Evolutionary conservation across 2,797 vertebrate species (phyloP), one percentile per base, ranked within the genome.

Genomic region (Thaleichthys pacificus): DNA sequence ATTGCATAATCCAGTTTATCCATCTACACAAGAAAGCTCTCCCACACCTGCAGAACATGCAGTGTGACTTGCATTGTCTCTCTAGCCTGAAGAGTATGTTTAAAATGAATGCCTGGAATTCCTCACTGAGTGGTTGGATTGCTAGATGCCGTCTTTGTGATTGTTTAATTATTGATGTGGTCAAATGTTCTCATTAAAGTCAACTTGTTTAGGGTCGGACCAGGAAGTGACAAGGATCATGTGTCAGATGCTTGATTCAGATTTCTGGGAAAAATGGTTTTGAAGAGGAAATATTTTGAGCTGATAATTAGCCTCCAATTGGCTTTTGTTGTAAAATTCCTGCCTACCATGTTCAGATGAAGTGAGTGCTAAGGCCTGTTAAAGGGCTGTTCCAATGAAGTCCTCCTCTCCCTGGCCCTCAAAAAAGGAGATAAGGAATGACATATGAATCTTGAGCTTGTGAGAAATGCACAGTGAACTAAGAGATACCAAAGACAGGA

Each of bases 381-480:
- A 35, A 67, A 51, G 42, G 47, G 26, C 42, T 14, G 15, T 51
- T 26, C 22, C 49, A 21, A 42, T 42, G 35, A 32, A 21, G 11
- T 12, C 19, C n/a, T 22, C 47, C 57, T n/a, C 49, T 68, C 51
- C 66, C 19, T 4, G 26, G 24, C 17, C 66, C 24, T 17, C 9
- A 47, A n/a, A 42, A 42, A 66, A 56, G 17, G 26, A 68, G 14
- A 56, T 68, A 49, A 68, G 17, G 21, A 67, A 66, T 15, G 12
- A 5, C 66, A 67, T 26, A 54, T 67, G 42, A 67, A 67, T 67
- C 22, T 54, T 24, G 54, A 68, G 66, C 49, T 30, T 68, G 66
- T 32, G 49, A 68, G 51, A 68, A 54, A 56, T 68, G 14, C 49
- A 30, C 15, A 26, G 47, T 7, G 22, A 22, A 67, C 12, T 17